These are phyloP conservation scores for Menura novaehollandiae DNA, from an alignment of 2,113 vertebrate species.

Conservation along the genomic window DNA sequence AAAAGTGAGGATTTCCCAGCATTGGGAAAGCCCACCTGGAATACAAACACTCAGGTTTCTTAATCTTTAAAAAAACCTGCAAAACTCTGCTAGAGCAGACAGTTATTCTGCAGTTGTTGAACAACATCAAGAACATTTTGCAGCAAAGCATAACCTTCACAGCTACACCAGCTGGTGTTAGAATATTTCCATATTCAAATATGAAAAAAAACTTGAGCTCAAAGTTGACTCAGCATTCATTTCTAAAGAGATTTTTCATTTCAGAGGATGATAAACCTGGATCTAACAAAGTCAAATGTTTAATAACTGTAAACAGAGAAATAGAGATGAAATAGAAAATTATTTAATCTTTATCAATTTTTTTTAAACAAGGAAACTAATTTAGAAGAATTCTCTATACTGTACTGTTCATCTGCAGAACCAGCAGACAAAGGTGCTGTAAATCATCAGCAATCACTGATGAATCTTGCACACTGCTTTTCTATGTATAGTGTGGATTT, in stretches of 20 bases:
- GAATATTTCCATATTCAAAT: background rate
- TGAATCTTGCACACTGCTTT: background rate
- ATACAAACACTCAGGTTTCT: background rate
- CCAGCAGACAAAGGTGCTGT: background rate
- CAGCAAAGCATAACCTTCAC: background rate
- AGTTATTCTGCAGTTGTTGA: background rate
- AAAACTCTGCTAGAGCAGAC: background rate
- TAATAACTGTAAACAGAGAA: background rate
- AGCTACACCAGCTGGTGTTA: background rate
- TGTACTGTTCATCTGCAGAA: background rate
- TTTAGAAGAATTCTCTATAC: background rate
- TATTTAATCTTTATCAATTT: background rate
- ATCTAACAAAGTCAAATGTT: background rate
- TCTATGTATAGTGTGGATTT: background rate
- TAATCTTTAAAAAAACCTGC: background rate
- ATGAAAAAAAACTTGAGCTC: background rate
- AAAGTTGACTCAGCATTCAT: background rate
- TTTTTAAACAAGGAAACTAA: background rate
- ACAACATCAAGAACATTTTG: background rate
- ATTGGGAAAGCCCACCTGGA: conserved; percentile 94
- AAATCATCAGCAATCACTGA: background rate
- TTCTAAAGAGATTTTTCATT: background rate
- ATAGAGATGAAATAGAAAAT: background rate
- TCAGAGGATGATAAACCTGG: background rate
- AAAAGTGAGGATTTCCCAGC: conserved; percentile 93